Conservation (phyloP, 2,888 invertebrate genomes). For the Carpatolechia fugitivella region DNA sequence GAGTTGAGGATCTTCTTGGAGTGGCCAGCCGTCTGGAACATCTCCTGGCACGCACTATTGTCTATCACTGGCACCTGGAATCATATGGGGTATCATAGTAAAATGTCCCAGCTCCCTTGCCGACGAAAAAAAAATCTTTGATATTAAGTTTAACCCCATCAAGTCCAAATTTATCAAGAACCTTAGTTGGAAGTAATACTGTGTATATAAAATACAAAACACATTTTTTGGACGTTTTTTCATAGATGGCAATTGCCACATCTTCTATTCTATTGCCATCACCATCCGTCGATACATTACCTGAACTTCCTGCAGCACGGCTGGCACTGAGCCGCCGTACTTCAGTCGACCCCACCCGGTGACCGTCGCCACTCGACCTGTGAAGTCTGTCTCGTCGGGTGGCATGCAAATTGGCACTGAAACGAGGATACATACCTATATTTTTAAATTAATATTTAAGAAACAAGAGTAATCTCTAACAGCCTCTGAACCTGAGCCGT, state of each 20-base stretch:
- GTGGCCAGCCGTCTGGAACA: slow-evolving; percentile 95
- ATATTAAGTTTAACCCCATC: too few relatives aligned
- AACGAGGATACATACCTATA: too few relatives aligned
- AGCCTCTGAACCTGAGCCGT: too few relatives aligned
- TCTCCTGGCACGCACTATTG: slow-evolving; percentile 94
- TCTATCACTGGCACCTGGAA: slow-evolving; percentile 92
- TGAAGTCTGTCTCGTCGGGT: slow-evolving; percentile 87
- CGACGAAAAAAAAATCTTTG: too few relatives aligned
- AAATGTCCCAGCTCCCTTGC: too few relatives aligned
- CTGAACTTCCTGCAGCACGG: slow-evolving; percentile 93
- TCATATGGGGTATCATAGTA: not conserved
- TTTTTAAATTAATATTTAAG: too few relatives aligned
- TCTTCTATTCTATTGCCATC: not conserved
- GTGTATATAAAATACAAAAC: too few relatives aligned
- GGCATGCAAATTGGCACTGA: slow-evolving; percentile 95
- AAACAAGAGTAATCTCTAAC: too few relatives aligned
- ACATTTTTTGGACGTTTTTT: not conserved
- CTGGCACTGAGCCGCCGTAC: slow-evolving; percentile 94
- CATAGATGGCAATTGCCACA: not conserved
- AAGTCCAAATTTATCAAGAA: too few relatives aligned
- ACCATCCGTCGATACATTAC: slow-evolving; percentile 41
- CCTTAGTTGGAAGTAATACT: too few relatives aligned
- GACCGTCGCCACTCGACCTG: slow-evolving; percentile 92
- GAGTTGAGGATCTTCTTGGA: slow-evolving; percentile 91
- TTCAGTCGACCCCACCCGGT: slow-evolving; percentile 96